A percentile compares a stretch with the other conserved stretches of the same genome.
Evolutionary conservation across 2,797 vertebrate species (phyloP).

Genomic region (Streptopelia turtur): DNA sequence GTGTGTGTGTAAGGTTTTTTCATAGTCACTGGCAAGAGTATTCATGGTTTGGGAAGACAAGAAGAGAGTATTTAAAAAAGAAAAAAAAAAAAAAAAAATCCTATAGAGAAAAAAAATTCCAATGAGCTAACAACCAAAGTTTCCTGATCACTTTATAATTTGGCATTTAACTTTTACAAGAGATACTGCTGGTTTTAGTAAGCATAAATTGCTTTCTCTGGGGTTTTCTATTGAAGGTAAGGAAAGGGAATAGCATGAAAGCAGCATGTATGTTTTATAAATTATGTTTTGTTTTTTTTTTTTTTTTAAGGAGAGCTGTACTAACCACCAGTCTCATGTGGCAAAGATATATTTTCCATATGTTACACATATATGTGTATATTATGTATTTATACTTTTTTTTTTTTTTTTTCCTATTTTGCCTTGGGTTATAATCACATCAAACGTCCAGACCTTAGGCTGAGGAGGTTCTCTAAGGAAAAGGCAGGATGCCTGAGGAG

Average conservation of each 20-base stretch:
- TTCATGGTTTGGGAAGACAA: neutral
- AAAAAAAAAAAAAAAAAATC: neutral
- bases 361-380: neutral
- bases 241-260: constrained; percentile 21
- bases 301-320: neutral
- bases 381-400: neutral
- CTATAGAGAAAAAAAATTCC: neutral
- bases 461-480: neutral
- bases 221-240: neutral
- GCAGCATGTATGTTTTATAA: constrained; percentile 11
- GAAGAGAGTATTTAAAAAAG: neutral
- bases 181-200: neutral
- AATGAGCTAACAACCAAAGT: neutral
- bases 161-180: constrained; percentile 28
- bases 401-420: neutral
- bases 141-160: neutral
- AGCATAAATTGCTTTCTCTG: constrained; percentile 38
- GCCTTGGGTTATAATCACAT: neutral
- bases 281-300: neutral
- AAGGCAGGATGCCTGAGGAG: neutral
- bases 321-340: neutral
- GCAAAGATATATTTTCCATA: constrained; percentile 29
- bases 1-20: neutral
- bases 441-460: neutral
- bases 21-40: neutral